Evolutionary conservation across 1,140 invertebrate genomes (phyloP), one percentile per base, ranked within the genome.

Genomic region (Conus ventricosus): DNA sequence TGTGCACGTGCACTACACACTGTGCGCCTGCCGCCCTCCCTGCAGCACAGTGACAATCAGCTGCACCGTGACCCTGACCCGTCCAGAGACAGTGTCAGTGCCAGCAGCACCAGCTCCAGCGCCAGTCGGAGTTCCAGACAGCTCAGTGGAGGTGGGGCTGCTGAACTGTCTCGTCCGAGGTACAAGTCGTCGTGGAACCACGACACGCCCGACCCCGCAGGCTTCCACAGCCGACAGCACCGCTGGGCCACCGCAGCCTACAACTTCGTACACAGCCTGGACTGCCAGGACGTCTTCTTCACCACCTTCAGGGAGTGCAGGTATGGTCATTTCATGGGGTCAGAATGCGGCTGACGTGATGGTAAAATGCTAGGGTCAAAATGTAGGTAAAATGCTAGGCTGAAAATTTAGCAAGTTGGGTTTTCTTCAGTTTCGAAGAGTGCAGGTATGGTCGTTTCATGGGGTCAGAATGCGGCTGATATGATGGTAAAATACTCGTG

Each of bases 171-270:
- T 76, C 51, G 13, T 54, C 55, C 6, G 3, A n/a, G 15, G 23
- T 11, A 7, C 27, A 51, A 15, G 53, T 17, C 60, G 13, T 25
- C n/a, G 51, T 63, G 51, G 83, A 85, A 88, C 83, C 89, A 88
- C 10, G 88, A 91, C 63, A 80, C 81, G n/a, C 55, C 53, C 0
- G 82, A 88, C 7, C 20, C 82, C 13, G 85, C 85, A 53, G 78
- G 84, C 53, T 81, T 82, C 11, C 87, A 78, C 54, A 57, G 23
- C 20, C 83, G 84, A 20, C 82, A 80, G 57, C 86, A 90, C 39
- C 91, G 91, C 5, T 94, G 93, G 93, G 92, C 92, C 17, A 88
- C 92, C 17, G 90, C 91, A 0, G 93, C 93, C 6, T 94, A 80
- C 86, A 82, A 90, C 39, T 93, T 88, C 63, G 83, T 94, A 1